Base-by-base conservation (phyloP, 1,140 invertebrate species). In the Potamilus streckersoni region DNA sequence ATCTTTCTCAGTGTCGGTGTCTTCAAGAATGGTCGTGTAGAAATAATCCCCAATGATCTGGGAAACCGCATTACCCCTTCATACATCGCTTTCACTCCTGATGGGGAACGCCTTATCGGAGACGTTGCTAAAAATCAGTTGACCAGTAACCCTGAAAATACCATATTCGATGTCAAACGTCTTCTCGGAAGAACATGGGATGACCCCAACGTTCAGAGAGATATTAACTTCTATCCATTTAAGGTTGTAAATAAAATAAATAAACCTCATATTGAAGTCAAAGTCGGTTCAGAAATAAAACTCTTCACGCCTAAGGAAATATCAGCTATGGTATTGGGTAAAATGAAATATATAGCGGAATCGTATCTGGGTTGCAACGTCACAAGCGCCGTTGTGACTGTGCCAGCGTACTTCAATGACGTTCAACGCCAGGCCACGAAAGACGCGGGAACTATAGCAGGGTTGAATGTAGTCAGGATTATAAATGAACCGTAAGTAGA, bases 281-380 rank as follows among this genome's bases (percentile, higher is more conserved):
- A 87, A 11, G 89, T 90, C 71, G 76, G 93, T 93, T 95, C 83
- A 94, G 96, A 63, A 92, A 78, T 94, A 16, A 98, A 97, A 87
- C 91, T 94, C 13, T 99, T 99, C 88, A 94, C 97, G 12, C 96
- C 97, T 57, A 97, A 99, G 91, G 97, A 99, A 93, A 97, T 99
- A 80, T 98, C 96, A 63, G 96, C 97, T 76, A 99, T 99, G 97
- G 96, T 99, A 55, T 91, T 99, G 55, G 93, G 93, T 20, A 98
- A 98, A 91, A 99, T 99, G 97, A 99, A 98, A 92, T 96, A 98
- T 91, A 97, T 96, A 38, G 97, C 97, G 55, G 97, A 99, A 90
- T 96, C 96, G 60, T 99, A 98, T 88, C 92, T 99, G 68, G 97
- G 97, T 70, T 98, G 98, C 90, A 97, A 92, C 74, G 92, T 99